phyloP scores from a whole-genome alignment of 2,888 invertebrate species.

The Drosophila yooni region DNA sequence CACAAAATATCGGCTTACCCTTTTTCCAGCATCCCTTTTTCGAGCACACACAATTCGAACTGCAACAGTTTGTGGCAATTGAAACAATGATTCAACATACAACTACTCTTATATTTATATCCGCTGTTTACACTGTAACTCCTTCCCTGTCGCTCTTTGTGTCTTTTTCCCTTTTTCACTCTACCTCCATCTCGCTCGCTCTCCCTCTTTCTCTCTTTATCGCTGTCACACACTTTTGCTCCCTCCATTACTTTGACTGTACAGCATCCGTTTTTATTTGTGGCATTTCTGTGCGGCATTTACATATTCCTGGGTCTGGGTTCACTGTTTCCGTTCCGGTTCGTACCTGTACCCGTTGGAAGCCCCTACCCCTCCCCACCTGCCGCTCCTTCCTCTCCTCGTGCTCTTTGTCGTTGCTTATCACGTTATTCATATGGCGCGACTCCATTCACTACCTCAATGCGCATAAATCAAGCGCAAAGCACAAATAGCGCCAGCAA shows the following conservation, averaged over 20 bases:
- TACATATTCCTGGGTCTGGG: constrained; percentile 52
- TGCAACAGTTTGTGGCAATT: constrained; percentile 59
- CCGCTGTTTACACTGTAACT: neutral
- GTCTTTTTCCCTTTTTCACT: neutral
- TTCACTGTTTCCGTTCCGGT: constrained; percentile 22
- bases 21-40: neutral
- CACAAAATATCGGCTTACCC: neutral
- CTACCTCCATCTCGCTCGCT: neutral
- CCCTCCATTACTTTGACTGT: neutral
- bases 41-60: constrained; percentile 8
- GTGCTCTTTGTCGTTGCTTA: neutral
- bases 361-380: neutral
- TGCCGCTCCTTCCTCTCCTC: neutral
- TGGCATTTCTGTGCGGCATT: constrained; percentile 45
- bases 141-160: neutral
- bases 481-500: constrained; percentile 77
- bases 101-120: constrained; percentile 9
- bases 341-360: neutral
- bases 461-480: constrained; percentile 77
- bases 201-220: neutral
- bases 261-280: constrained; percentile 47
- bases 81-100: constrained; percentile 40
- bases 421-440: constrained; percentile 67
- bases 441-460: constrained; percentile 55
- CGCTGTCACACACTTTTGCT: neutral